Percentiles rank a stretch among this genome's conserved stretches.
phyloP scores from a whole-genome alignment of 2,888 invertebrate species.

The Linnaemya vulpina region DNA sequence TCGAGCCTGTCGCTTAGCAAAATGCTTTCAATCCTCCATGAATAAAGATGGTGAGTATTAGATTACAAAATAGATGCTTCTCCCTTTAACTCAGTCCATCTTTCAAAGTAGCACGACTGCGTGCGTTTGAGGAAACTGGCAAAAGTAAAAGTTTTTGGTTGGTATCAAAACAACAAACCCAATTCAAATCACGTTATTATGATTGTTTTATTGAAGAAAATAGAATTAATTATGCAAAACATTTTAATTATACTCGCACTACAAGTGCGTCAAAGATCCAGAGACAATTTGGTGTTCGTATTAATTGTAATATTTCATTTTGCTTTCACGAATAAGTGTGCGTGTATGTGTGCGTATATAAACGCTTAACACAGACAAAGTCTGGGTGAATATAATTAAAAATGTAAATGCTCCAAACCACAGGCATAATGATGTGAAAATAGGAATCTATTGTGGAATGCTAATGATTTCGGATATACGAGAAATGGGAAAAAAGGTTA shows the following conservation, averaged over 20 bases:
- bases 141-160: slow-evolving; percentile 53
- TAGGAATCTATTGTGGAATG: slow-evolving; percentile 28
- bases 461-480: slow-evolving; percentile 32
- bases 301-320: slow-evolving; percentile 30
- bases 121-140: background rate
- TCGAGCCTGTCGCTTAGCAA: slow-evolving; percentile 95
- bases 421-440: slow-evolving; percentile 62
- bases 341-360: background rate
- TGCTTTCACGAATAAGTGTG: background rate
- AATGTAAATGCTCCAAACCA: slow-evolving; percentile 61
- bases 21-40: slow-evolving; percentile 98
- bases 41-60: slow-evolving; percentile 96
- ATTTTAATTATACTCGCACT: slow-evolving; percentile 53
- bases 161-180: slow-evolving; percentile 70
- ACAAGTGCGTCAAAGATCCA: slow-evolving; percentile 22
- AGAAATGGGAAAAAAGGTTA: background rate
- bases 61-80: background rate
- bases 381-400: slow-evolving; percentile 57
- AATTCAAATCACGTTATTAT: slow-evolving; percentile 63
- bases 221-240: slow-evolving; percentile 71
- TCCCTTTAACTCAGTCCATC: background rate
- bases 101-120: background rate
- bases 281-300: slow-evolving; percentile 6
- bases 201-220: slow-evolving; percentile 68
- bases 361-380: background rate